Evolutionary conservation across 1,140 invertebrate genomes (phyloP), one percentile per base, ranked within the genome.

Genomic region (Anoplophora glabripennis): DNA sequence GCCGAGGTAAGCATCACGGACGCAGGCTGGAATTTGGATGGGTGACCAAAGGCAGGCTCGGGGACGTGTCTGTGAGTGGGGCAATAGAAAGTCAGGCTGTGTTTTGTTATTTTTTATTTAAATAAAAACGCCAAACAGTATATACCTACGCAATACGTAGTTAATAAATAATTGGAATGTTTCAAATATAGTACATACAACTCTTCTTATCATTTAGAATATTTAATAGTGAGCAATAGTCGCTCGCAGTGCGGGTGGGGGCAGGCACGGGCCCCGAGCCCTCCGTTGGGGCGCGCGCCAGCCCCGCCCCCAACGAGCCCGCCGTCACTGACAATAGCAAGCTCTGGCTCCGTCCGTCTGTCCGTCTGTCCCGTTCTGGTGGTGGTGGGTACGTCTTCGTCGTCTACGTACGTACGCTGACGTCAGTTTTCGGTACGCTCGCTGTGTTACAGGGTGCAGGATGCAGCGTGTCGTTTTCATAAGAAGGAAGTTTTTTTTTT

Each of bases 51-150:
- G n/a, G n/a, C n/a, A n/a, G n/a, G n/a, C n/a, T n/a, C n/a, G n/a
- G n/a, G n/a, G n/a, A n/a, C n/a, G n/a, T n/a, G n/a, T n/a, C n/a
- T n/a, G n/a, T n/a, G n/a, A n/a, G n/a, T n/a, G n/a, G 21, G 21
- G 5, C 21, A 28, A 5, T 28, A n/a, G 21, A 28, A 28, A 28
- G 21, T 5, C 21, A 28, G 21, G 21, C 5, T 28, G 21, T 28
- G n/a, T 56, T 56, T 56, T 11, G 4, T 14, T 15, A 47, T 72
- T 66, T 75, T 73, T 75, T 72, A 75, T 70, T 75, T 57, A 75
- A 75, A 75, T 75, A 75, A 75, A 75, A 75, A 75, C 72, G 73
- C 69, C 73, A 73, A 75, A 75, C 72, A 72, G 66, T 74, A 73
- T 74, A 74, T 74, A 70, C 65, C 67, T 72, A 74, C 70, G 71